Evolutionary conservation across 2,797 vertebrate species (phyloP).

Genomic region (Lepidocolaptes lacrymiger): DNA sequence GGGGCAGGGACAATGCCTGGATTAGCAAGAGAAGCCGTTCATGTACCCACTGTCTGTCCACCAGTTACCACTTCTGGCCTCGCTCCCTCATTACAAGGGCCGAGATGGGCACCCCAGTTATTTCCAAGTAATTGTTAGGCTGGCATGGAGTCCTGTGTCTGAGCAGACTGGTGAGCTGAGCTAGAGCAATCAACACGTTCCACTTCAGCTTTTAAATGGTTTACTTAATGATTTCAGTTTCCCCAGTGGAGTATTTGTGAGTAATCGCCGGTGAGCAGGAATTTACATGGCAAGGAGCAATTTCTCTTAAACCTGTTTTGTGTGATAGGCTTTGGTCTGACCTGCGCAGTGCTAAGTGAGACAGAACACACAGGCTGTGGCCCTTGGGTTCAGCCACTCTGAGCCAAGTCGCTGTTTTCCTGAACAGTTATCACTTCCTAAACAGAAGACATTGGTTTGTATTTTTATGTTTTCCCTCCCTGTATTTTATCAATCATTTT

Average conservation of each 20-base stretch:
- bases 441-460: neutral
- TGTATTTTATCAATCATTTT: neutral
- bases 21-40: conserved; percentile 6
- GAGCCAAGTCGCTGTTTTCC: neutral
- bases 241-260: neutral
- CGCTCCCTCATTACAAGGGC: neutral
- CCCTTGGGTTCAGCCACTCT: neutral
- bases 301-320: neutral
- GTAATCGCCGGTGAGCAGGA: neutral
- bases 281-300: neutral
- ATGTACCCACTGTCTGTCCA: neutral
- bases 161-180: neutral
- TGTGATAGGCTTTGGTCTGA: neutral
- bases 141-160: neutral
- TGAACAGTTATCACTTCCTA: neutral
- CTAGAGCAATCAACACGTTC: neutral
- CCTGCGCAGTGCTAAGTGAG: neutral
- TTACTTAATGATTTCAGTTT: conserved; percentile 21
- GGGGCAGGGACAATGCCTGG: neutral
- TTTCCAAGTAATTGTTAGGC: neutral
- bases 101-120: neutral
- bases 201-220: neutral
- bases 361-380: neutral
- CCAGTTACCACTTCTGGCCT: neutral
- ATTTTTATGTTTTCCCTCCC: neutral